Conservation (phyloP, 1,140 invertebrate species). For the Phortica variegata region DNA sequence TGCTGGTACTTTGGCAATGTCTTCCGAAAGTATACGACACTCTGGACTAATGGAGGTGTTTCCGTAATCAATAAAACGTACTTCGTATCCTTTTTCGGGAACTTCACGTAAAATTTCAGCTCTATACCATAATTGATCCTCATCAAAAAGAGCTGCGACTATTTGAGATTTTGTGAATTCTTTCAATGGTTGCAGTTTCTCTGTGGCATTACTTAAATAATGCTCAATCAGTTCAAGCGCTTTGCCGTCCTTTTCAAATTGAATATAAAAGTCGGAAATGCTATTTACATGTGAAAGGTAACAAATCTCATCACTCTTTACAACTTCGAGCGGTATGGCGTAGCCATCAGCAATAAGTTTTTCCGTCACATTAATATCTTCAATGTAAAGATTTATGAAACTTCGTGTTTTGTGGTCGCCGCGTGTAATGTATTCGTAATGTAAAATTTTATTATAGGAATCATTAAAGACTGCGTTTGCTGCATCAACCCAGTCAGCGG, state of each 20-base stretch:
- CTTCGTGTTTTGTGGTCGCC: slow-evolving; percentile 52
- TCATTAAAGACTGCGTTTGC: slow-evolving; percentile 64
- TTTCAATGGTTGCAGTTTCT: slow-evolving; percentile 28
- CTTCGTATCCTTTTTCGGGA: slow-evolving; percentile 64
- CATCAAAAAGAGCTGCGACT: slow-evolving; percentile 69
- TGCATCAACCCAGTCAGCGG: slow-evolving; percentile 67
- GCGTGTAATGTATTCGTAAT: slow-evolving; percentile 60
- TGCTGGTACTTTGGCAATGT: slow-evolving; percentile 63
- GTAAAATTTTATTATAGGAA: slow-evolving; percentile 35
- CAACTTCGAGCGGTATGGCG: slow-evolving; percentile 59
- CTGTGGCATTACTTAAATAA: slow-evolving; percentile 57
- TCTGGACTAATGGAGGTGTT: slow-evolving; percentile 66
- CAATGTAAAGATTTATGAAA: slow-evolving; percentile 66
- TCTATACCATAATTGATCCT: slow-evolving; percentile 71
- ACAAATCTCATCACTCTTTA: slow-evolving; percentile 60
- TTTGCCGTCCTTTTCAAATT: slow-evolving; percentile 63
- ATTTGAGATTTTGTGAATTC: slow-evolving; percentile 61
- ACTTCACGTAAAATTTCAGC: slow-evolving; percentile 64
- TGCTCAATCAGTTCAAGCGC: slow-evolving; percentile 66
- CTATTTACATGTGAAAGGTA: slow-evolving; percentile 69
- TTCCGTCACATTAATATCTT: slow-evolving; percentile 64
- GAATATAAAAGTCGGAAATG: slow-evolving; percentile 71
- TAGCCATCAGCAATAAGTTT: slow-evolving; percentile 61
- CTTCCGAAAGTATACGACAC: slow-evolving; percentile 65
- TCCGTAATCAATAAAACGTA: slow-evolving; percentile 74